Evolutionary conservation across 1,140 invertebrate species (phyloP).

Genomic region (Drosophila willistoni): DNA sequence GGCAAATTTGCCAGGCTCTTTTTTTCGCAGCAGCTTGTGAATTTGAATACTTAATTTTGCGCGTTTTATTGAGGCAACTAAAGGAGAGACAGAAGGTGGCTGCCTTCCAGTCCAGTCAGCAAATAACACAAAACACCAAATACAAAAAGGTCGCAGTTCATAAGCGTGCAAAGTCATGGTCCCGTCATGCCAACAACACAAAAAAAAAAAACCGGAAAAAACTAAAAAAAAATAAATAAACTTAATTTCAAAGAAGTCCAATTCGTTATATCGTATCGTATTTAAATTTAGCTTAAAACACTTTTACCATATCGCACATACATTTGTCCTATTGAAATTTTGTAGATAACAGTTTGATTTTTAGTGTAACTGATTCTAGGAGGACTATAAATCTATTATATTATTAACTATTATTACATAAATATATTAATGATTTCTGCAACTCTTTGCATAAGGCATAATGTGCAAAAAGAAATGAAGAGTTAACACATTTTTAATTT

Average conservation of each 20-base stretch:
- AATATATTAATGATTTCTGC: no score
- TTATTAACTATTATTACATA: no score
- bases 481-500: no score
- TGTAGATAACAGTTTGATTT: no score
- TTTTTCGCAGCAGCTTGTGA: constrained; percentile 58
- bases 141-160: constrained; percentile 65
- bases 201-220: neutral
- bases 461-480: no score
- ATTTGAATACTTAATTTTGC: constrained; percentile 76
- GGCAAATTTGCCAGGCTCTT: constrained; percentile 13
- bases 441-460: no score
- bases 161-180: constrained; percentile 45
- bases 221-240: neutral
- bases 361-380: no score
- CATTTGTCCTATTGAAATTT: no score
- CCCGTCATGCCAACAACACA: neutral
- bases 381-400: no score
- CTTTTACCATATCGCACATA: neutral
- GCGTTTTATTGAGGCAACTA: constrained; percentile 27
- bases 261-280: neutral
- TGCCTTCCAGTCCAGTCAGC: neutral
- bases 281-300: neutral
- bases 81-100: constrained; percentile 10
- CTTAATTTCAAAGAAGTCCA: neutral
- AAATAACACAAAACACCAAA: constrained; percentile 25